Percentiles rank a stretch among this genome's conserved stretches.
Evolutionary conservation across 2,797 vertebrate genomes (phyloP).

Genomic region (Leptodactylus fallax): DNA sequence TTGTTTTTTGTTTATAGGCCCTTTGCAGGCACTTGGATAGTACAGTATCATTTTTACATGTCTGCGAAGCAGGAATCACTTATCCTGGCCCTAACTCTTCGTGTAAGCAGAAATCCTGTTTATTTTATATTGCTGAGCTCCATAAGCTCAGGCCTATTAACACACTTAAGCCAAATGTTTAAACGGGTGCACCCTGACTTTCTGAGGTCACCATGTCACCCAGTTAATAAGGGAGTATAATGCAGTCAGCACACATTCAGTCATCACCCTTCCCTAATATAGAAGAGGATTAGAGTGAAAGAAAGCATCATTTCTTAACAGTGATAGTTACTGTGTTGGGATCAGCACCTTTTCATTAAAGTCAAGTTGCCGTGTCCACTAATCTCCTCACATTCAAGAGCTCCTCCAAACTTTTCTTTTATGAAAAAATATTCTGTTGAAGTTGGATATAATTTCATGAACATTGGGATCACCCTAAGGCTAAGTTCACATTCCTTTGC

Average conservation of each 20-base stretch:
- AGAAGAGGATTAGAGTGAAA: conserved; percentile 58
- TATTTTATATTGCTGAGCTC: conserved; percentile 38
- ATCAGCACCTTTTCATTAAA: conserved; percentile 65
- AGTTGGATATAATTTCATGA: conserved; percentile 63
- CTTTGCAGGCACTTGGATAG: not conserved
- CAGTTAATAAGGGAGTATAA: conserved; percentile 51
- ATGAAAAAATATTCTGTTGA: conserved; percentile 59
- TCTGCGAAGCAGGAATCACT: not conserved
- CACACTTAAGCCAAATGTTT: conserved; percentile 53
- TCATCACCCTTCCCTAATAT: conserved; percentile 55
- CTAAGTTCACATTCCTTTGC: conserved; percentile 59
- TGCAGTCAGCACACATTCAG: conserved; percentile 51
- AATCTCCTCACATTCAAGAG: conserved; percentile 56
- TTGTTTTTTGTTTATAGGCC: too few relatives aligned
- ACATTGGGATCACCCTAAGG: conserved; percentile 59
- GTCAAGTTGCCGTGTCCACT: conserved; percentile 64
- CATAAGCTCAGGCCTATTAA: conserved; percentile 36
- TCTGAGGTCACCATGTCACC: conserved; percentile 40
- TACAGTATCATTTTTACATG: not conserved
- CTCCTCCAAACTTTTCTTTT: conserved; percentile 53
- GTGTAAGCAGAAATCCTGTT: not conserved
- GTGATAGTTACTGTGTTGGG: conserved; percentile 57
- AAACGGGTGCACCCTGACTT: conserved; percentile 43
- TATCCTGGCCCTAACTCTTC: not conserved
- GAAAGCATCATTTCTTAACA: conserved; percentile 60